phyloP scores from a whole-genome alignment of 1,140 invertebrate genomes.

The Elysia chlorotica region DNA sequence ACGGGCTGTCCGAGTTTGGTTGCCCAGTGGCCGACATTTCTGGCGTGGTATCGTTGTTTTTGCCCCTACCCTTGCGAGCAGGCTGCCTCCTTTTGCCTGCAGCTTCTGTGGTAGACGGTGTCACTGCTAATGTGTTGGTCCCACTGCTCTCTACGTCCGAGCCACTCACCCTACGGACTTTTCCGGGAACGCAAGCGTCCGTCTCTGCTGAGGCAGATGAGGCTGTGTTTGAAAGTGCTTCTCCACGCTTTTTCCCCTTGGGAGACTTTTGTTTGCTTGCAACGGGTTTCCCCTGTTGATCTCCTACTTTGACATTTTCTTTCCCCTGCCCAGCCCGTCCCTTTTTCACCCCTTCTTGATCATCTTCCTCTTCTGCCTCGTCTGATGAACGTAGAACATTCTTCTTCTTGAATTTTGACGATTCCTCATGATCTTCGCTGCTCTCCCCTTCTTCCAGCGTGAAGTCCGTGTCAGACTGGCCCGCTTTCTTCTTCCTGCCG shows the following conservation, averaged over 20 bases:
- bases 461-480: background rate
- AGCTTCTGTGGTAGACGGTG: background rate
- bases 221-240: background rate
- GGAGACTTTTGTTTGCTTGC: background rate
- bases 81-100: background rate
- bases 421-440: constrained; percentile 9
- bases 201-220: background rate
- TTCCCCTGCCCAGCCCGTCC: background rate
- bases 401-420: constrained; percentile 20
- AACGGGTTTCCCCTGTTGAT: background rate
- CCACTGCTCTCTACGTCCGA: background rate
- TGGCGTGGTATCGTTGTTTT: background rate
- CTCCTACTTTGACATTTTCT: constrained; percentile 1
- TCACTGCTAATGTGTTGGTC: too few species aligned
- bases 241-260: constrained; percentile 7
- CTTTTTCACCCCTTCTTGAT: constrained; percentile 6
- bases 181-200: constrained; percentile 4
- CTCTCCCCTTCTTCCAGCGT: constrained; percentile 13
- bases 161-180: constrained; percentile 5
- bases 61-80: background rate
- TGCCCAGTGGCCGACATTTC: background rate
- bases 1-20: background rate
- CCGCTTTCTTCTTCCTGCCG: constrained; percentile 1
- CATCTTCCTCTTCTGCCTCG: constrained; percentile 14
- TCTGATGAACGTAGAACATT: constrained; percentile 28